Evolutionary conservation across 2,113 vertebrate genomes (phyloP).

Genomic region (Ascaphus truei): DNA sequence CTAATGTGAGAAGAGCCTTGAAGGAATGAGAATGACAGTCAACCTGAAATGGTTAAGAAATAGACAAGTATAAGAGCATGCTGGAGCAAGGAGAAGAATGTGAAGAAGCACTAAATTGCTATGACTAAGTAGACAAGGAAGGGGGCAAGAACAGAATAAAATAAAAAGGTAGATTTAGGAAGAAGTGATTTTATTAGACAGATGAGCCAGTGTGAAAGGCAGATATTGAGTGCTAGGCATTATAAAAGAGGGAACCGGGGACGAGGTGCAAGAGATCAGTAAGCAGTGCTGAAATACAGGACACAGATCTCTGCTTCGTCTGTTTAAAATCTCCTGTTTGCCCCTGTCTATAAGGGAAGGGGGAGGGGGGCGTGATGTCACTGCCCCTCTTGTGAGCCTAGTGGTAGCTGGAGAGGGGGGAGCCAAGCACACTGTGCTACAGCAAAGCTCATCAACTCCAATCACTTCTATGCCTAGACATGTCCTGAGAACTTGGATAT

Average conservation of each 20-base stretch:
- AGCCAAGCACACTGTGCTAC: conserved; percentile 7
- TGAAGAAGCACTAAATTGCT: no score
- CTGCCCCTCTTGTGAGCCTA: conserved; percentile 7
- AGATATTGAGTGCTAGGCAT: no score
- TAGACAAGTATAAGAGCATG: no score
- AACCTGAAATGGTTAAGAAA: no score
- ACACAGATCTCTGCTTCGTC: neutral
- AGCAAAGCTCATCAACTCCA: conserved; percentile 38
- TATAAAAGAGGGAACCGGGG: no score
- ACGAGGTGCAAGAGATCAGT: no score
- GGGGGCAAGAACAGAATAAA: neutral
- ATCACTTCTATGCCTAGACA: conserved; percentile 58
- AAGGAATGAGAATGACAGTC: neutral
- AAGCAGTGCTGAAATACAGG: neutral
- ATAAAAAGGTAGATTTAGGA: neutral
- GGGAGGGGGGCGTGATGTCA: conserved; percentile 20
- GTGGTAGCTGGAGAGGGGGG: neutral
- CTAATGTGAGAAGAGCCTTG: neutral
- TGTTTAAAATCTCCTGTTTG: neutral
- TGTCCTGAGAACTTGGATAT: conserved; percentile 57
- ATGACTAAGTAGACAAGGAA: neutral
- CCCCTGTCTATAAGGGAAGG: neutral
- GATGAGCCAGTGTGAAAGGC: no score
- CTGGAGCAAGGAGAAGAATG: no score
- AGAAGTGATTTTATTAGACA: neutral